Evolutionary conservation across 2,888 invertebrate species (phyloP), one percentile per base, ranked within the genome.

Genomic region (Erebia aethiops): DNA sequence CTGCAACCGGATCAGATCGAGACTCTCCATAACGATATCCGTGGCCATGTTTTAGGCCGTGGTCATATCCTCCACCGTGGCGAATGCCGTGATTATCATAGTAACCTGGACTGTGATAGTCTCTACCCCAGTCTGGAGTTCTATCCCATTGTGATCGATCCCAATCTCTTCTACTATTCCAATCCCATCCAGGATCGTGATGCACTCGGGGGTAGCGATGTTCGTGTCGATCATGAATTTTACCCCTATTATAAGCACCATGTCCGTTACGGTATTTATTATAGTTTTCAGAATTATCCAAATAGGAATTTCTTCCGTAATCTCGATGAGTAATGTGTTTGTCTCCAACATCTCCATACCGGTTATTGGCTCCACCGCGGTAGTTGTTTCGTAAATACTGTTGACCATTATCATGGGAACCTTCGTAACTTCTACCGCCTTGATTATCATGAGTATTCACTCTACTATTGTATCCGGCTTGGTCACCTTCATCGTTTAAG

Each of bases 401-500:
- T 71, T 89, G 85, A 0, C 91, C 93, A 69, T 92, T 92, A 64
- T 90, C 90, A 74, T 92, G 89, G 1, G 87, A 83, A 11, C 92
- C 92, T 56, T 92, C 87, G 74, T 93, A 94, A 46, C 82, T 86
- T 61, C 90, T 84, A 11, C 88, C 91, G 3, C 88, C 92, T 16
- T 90, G 87, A 72, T 92, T 90, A 68, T 92, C 91, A 70, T 90
- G 85, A 65, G 81, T 89, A 70, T 92, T 92, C 10, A 88, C 71
- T 74, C 83, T 87, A 71, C 88, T 92, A 41, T 92, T 93, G 74
- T 90, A 92, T 1, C 87, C 87, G 4, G 93, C 88, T 81, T 87
- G 87, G 72, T 93, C 93, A 1, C 88, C 90, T 83, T 93, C 94
- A 70, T 94, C 94, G 70, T 88, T 92, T 1, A 87, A 94, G 79